Conservation (phyloP, 2,113 vertebrate genomes). For the Oreochromis tanganicae region DNA sequence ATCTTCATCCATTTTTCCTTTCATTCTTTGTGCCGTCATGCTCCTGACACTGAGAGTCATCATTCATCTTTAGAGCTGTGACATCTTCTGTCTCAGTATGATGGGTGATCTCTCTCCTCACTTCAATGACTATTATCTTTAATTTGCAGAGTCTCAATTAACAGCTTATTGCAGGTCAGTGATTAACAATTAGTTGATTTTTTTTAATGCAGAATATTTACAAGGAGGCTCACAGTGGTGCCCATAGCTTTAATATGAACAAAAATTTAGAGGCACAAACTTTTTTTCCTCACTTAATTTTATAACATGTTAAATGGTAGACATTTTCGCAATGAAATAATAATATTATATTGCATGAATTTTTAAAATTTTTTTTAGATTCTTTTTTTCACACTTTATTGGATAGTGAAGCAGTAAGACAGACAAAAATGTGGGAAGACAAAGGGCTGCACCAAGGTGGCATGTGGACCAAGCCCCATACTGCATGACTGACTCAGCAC, state of each 20-base stretch:
- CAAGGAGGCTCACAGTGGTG: not conserved
- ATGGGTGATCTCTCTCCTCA: constrained; percentile 28
- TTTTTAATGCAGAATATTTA: not conserved
- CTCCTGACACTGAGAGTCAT: constrained; percentile 16
- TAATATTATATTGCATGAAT: not conserved
- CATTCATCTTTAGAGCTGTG: constrained; percentile 15
- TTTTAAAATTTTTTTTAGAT: not conserved
- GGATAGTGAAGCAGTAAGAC: not conserved
- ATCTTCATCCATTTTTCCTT: not conserved
- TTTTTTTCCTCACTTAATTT: not conserved
- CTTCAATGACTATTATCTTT: constrained; percentile 47
- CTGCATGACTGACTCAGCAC: not conserved
- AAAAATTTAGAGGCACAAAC: not conserved
- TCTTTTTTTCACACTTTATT: not conserved
- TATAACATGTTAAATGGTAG: not conserved
- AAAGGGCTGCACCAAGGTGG: not conserved
- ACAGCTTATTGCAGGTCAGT: constrained; percentile 47
- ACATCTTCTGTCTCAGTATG: constrained; percentile 28
- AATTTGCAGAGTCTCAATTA: constrained; percentile 45
- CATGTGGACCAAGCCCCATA: not conserved
- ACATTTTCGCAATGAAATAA: not conserved
- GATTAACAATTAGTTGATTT: constrained; percentile 41
- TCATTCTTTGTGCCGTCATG: not conserved
- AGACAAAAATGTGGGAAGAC: not conserved
- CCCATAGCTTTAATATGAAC: not conserved